phyloP scores from a whole-genome alignment of 1,140 invertebrate genomes.

The Pentalonia nigronervosa region DNA sequence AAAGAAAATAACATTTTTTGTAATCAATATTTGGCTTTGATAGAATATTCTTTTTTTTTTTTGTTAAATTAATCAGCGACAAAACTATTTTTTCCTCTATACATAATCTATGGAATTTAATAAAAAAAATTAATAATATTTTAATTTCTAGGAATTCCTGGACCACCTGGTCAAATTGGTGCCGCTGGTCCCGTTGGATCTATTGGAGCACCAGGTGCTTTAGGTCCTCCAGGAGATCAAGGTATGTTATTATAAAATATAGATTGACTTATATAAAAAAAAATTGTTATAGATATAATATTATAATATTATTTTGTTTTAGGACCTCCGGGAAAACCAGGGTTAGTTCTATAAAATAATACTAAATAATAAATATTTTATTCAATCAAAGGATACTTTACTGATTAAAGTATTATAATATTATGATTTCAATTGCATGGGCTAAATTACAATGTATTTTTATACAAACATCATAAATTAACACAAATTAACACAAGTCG shows the following conservation, averaged over 20 bases:
- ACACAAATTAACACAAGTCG: not conserved
- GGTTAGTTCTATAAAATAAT: slow-evolving; percentile 61
- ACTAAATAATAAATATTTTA: not conserved
- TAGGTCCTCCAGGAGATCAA: slow-evolving; percentile 75
- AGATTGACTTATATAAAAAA: not conserved
- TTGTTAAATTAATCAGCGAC: not conserved
- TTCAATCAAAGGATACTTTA: not conserved
- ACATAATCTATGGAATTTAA: not conserved
- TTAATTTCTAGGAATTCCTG: slow-evolving; percentile 65
- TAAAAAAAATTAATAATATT: not conserved
- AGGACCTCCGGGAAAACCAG: slow-evolving; percentile 78
- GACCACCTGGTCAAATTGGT: slow-evolving; percentile 74
- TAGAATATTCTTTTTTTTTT: not conserved
- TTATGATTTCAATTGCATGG: not conserved
- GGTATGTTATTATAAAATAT: slow-evolving; percentile 64
- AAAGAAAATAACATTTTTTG: not conserved
- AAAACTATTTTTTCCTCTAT: not conserved
- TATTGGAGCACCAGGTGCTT: slow-evolving; percentile 72
- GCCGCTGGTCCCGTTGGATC: slow-evolving; percentile 72
- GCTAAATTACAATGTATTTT: not conserved
- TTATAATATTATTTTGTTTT: slow-evolving; percentile 61
- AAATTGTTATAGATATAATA: not conserved
- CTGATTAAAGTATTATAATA: not conserved
- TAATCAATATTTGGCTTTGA: not conserved
- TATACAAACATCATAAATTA: not conserved